Evolutionary conservation across 2,797 vertebrate species (phyloP).

Genomic region (Percopsis omiscomaycus): DNA sequence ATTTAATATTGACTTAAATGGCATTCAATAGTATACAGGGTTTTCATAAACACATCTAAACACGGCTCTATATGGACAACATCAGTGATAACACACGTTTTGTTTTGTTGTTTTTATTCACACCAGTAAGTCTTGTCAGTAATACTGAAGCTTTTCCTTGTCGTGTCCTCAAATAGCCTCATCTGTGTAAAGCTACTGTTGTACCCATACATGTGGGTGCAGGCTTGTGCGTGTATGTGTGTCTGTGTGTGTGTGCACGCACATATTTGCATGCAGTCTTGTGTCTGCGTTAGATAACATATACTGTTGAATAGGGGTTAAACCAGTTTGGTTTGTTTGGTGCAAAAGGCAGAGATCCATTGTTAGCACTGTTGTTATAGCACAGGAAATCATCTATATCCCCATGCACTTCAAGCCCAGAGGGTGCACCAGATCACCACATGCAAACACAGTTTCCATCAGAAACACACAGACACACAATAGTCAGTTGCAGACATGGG

Average conservation of each 20-base stretch:
- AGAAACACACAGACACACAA: too few species aligned
- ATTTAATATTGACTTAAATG: too few species aligned
- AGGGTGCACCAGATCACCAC: neutral
- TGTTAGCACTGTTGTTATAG: constrained; percentile 5
- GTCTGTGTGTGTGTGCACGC: neutral
- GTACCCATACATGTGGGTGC: neutral
- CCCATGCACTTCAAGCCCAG: constrained; percentile 2
- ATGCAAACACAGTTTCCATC: neutral
- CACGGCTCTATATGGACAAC: too few species aligned
- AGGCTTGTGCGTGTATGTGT: constrained; percentile 3
- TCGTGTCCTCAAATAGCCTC: too few species aligned
- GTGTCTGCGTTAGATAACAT: constrained; percentile 1
- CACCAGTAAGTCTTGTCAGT: too few species aligned
- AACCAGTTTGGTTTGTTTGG: constrained; percentile 15
- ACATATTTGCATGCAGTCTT: neutral
- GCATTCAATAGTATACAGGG: too few species aligned
- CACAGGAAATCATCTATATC: constrained; percentile 62
- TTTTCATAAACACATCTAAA: too few species aligned
- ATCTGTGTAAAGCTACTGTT: neutral
- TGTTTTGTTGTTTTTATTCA: too few species aligned
- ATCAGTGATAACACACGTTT: too few species aligned
- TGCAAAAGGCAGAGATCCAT: neutral
- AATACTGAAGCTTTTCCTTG: too few species aligned
- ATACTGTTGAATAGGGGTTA: neutral
- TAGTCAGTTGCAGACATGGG: too few species aligned